phyloP scores from a whole-genome alignment of 2,797 vertebrate species.

The Vultur gryphus region DNA sequence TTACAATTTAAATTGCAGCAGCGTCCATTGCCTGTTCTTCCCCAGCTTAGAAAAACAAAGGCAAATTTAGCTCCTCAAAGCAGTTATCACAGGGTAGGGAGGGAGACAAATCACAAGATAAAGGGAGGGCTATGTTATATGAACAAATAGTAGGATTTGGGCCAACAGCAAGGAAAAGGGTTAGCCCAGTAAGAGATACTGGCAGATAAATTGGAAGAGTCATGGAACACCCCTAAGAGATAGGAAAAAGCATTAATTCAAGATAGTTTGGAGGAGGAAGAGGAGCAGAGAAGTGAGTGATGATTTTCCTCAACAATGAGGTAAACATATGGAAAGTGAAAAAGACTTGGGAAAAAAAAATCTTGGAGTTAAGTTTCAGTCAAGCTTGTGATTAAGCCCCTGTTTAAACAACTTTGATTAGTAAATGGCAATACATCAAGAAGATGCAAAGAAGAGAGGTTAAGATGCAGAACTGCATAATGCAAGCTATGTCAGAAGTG shows the following conservation, averaged over 20 bases:
- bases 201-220: background rate
- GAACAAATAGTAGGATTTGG: background rate
- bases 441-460: background rate
- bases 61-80: background rate
- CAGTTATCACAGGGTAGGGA: background rate
- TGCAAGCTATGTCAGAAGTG: background rate
- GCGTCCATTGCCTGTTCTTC: background rate
- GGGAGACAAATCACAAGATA: background rate
- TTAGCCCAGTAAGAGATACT: background rate
- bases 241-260: background rate
- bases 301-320: background rate
- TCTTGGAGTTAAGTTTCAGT: background rate
- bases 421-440: background rate
- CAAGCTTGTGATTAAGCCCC: background rate
- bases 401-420: background rate
- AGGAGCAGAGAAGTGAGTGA: background rate
- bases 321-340: background rate
- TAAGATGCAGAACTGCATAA: background rate
- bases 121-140: background rate
- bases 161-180: background rate
- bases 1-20: background rate
- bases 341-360: background rate
- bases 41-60: conserved; percentile 4
- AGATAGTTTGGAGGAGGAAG: background rate
- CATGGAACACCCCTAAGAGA: background rate